Conservation (phyloP, 2,113 vertebrate genomes). For the Cyphomyrus plagiostoma region DNA sequence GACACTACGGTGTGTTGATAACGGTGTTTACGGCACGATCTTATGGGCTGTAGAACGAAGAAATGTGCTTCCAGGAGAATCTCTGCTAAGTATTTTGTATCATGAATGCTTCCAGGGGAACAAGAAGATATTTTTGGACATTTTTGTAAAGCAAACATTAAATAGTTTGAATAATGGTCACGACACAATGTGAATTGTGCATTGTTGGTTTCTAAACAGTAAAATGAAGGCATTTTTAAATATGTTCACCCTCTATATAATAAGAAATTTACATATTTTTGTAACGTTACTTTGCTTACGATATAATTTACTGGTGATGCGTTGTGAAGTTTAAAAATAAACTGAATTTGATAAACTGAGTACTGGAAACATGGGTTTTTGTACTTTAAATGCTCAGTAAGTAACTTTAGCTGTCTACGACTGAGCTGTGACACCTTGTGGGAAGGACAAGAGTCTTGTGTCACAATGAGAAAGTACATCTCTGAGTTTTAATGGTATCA, state of each 20-base stretch:
- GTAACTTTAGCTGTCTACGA: not conserved
- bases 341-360: not conserved
- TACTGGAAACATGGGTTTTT: not conserved
- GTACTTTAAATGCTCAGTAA: not conserved
- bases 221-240: not conserved
- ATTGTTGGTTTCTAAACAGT: not conserved
- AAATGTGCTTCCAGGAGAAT: not conserved
- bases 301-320: not conserved
- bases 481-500: conserved; percentile 7
- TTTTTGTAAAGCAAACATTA: not conserved
- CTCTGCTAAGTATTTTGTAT: not conserved
- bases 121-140: not conserved
- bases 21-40: not conserved
- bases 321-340: not conserved
- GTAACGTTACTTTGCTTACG: not conserved
- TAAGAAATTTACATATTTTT: not conserved
- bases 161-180: not conserved
- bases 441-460: not conserved
- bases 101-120: not conserved
- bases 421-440: not conserved
- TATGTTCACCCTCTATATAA: not conserved
- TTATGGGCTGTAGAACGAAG: not conserved
- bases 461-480: not conserved
- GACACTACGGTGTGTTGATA: not conserved
- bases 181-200: not conserved